A percentile compares a stretch with the other conserved stretches of the same genome.
Evolutionary conservation across 2,888 invertebrate species (phyloP).

Genomic region (Xestia ashworthii): DNA sequence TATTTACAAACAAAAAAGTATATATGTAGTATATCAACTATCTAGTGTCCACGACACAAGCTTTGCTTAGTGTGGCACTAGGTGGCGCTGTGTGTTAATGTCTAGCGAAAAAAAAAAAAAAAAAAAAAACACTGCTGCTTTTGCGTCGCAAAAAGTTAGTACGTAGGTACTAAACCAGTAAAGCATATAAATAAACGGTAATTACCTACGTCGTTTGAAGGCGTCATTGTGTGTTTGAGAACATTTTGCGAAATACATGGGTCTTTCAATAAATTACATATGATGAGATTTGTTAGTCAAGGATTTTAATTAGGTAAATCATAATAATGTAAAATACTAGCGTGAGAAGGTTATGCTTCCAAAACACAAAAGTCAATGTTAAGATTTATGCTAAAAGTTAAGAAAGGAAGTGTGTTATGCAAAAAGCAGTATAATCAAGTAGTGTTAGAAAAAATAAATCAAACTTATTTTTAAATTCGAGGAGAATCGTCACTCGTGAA

Average conservation of each 20-base stretch:
- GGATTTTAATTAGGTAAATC: background rate
- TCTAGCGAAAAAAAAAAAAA: no score
- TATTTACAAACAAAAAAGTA: no score
- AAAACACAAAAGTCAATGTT: constrained; percentile 20
- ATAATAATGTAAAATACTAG: background rate
- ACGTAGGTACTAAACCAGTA: background rate
- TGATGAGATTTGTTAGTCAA: background rate
- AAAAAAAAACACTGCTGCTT: background rate
- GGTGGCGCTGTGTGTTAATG: no score
- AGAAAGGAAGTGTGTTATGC: constrained; percentile 29
- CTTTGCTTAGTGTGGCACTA: no score
- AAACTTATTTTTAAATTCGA: constrained; percentile 3
- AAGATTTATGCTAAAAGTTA: background rate
- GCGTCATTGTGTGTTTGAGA: background rate
- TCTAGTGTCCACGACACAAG: no score
- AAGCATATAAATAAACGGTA: background rate
- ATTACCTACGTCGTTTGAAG: background rate
- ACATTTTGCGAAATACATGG: background rate
- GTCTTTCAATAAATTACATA: background rate
- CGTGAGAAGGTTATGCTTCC: constrained; percentile 23
- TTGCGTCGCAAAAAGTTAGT: background rate
- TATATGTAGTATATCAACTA: no score
- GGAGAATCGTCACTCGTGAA: background rate
- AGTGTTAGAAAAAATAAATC: constrained; percentile 6
- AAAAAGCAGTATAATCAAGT: background rate